phyloP scores from a whole-genome alignment of 2,797 vertebrate species.

The Ataeniobius toweri region DNA sequence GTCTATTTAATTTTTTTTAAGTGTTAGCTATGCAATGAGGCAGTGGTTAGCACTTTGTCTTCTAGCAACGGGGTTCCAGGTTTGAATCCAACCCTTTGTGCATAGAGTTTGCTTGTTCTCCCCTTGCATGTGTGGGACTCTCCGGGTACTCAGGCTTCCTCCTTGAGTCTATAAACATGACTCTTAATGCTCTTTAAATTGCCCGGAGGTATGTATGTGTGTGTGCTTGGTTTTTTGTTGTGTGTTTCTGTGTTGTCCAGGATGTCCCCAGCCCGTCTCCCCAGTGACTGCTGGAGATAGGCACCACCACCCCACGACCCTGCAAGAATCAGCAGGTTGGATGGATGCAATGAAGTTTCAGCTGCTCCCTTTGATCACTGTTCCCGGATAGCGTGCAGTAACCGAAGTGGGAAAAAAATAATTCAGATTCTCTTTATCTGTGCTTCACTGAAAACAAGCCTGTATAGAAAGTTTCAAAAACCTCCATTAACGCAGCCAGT shows the following conservation, averaged over 20 bases:
- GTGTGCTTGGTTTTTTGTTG: no score
- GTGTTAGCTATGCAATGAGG: background rate
- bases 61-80: no score
- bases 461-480: constrained; percentile 21
- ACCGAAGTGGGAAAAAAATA: background rate
- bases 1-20: background rate
- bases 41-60: background rate
- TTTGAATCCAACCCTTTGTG: no score
- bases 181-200: background rate
- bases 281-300: background rate
- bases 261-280: no score
- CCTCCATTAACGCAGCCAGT: constrained; percentile 18
- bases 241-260: no score
- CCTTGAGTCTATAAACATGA: background rate
- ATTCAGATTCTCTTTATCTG: constrained; percentile 14
- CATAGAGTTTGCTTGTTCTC: background rate
- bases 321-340: background rate
- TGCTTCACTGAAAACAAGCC: constrained; percentile 19
- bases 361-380: background rate
- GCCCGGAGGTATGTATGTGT: no score
- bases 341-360: background rate
- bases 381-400: background rate
- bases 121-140: background rate
- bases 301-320: background rate
- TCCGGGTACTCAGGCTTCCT: background rate